These are phyloP conservation scores for Nipponia nippon DNA, from an alignment of 2,113 vertebrate species.

Conservation along the genomic window DNA sequence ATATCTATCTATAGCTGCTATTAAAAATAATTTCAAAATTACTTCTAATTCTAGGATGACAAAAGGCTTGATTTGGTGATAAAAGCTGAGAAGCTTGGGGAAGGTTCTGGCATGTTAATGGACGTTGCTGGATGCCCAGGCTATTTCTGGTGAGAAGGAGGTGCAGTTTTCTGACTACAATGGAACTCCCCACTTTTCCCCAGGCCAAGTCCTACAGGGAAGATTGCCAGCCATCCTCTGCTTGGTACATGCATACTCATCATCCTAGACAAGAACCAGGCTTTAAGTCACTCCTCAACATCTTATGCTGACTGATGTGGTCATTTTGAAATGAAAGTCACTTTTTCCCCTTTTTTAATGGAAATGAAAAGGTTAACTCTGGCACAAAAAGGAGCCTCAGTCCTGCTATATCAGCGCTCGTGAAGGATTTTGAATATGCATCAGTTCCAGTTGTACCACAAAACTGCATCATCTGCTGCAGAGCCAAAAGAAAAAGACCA, in stretches of 20 bases:
- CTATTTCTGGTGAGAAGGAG: background rate
- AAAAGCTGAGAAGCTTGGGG: background rate
- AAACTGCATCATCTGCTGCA: background rate
- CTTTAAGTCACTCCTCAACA: background rate
- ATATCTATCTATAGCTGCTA: background rate
- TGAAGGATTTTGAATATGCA: background rate
- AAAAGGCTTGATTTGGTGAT: background rate
- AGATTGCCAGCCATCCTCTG: background rate
- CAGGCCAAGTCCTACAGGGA: background rate
- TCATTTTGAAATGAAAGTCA: background rate
- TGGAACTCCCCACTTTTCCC: background rate
- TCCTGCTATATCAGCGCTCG: background rate
- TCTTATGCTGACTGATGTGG: background rate
- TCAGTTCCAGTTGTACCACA: background rate
- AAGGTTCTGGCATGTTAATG: background rate
- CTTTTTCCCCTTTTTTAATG: background rate
- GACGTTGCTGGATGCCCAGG: background rate
- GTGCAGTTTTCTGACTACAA: background rate
- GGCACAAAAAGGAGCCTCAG: background rate
- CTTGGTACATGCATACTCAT: background rate
- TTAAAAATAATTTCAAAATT: constrained; percentile 30
- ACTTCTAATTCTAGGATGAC: background rate
- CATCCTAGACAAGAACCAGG: background rate
- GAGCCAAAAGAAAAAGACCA: background rate
- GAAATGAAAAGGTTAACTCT: background rate